Evolutionary conservation across 2,888 invertebrate genomes (phyloP), one percentile per base, ranked within the genome.

Genomic region (Griposia aprilina): DNA sequence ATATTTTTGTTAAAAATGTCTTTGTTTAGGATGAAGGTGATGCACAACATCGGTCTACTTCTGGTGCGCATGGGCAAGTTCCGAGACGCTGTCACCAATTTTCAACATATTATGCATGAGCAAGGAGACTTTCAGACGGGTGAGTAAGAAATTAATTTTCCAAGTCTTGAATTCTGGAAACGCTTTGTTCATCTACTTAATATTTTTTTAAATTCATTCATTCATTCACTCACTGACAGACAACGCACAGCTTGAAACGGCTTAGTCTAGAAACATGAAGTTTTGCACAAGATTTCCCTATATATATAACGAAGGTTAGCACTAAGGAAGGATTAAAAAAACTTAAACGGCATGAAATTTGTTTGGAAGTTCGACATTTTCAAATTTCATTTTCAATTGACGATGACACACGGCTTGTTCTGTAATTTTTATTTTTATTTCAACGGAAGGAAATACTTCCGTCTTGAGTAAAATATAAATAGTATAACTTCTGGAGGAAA

Each of bases 21-120:
- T 60, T 13, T 60, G 1, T 87, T n/a, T 91, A 98, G 99, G 93
- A 98, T 99, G 90, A 99, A 99, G 97, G 99, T 99, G 87, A 99
- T 99, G 98, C 99, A 99, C 95, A 99, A 99, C 93, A 99, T 99
- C 91, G 99, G 99, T 0, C 98, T 99, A 83, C 97, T 99, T 45
- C 98, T 99, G 92, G 98, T 99, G 45, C 98, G 99, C 92, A 98
- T 99, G 98, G 99, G 99, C 50, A 99, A 99, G 94, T 99, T 99
- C 94, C 98, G 98, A 74, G 99, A 99, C 93, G 99, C 99, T 0
- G 98, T 99, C 67, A 98, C 98, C 7, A 99, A 99, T 90, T 99
- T 99, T 94, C 99, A 99, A 93, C 99, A 99, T 94, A 99, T 99
- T 80, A 99, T 99, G 99, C 98, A 99, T 74, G 99, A 99, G 94